Base-by-base conservation (phyloP, 2,113 vertebrate species). In the Ictalurus furcatus region DNA sequence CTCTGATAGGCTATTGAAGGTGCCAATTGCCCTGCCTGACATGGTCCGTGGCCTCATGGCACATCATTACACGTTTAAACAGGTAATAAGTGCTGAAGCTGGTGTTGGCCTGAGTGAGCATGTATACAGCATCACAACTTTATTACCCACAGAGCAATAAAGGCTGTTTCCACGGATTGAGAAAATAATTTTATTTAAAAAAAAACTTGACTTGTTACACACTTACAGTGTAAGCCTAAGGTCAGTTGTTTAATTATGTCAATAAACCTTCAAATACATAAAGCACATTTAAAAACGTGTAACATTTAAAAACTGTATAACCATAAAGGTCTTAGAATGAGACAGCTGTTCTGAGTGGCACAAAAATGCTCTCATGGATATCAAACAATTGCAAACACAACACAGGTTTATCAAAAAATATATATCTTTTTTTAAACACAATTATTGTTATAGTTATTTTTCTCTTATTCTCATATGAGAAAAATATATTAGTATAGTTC, bases 21-120 rank as follows among this genome's bases (percentile, higher is more conserved):
- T 97, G 63, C 98, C 98, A 0, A 95, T 98, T 56, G 93, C 96
- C 0, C 93, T 99, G 88, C 97, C 98, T 0, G 97, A 99, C 91
- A 98, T 99, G 98, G 96, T 95, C 74, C 94, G 95, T 0, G 94
- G 96, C 79, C 96, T 97, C 0, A 95, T 96, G 91, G 91, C 95
- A 21, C 96, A 97, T 79, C 96, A 98, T 94, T 94, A 95, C 93
- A 96, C 96, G 0, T 92, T 98, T 14, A 97, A 97, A 92, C 97
- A 99, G 97, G 98, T 99, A 92, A 0, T 1, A 21, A 1, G 11
- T 9, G 6, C 30, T 16, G 19, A 59, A 28, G 23, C 6, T 67
- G 34, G 23, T 52, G 54, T 73, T n/a, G 86, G 40, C 6, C 30
- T 54, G 30, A 74, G 52, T 54, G 69, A 13, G 44, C 56, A 34